Percentiles rank a stretch among this genome's conserved stretches.
Conservation (phyloP, 2,797 vertebrate genomes). For the Simalia tracyae region DNA sequence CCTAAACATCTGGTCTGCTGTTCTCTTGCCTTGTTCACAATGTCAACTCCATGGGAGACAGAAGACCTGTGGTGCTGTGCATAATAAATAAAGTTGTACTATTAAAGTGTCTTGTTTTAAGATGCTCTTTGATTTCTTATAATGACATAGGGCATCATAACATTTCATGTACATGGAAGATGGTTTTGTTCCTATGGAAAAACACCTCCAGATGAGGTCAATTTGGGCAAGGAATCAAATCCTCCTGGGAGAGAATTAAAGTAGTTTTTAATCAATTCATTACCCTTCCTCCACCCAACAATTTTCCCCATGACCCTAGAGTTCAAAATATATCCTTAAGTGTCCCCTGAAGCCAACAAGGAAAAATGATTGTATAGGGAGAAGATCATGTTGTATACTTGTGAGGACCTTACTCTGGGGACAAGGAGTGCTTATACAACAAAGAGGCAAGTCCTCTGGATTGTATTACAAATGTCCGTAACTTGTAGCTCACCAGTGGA, state of each 20-base stretch:
- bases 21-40: constrained; percentile 14
- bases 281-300: neutral
- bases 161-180: neutral
- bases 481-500: neutral
- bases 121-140: constrained; percentile 6
- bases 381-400: neutral
- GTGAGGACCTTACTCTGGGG: neutral
- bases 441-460: neutral
- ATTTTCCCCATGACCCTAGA: neutral
- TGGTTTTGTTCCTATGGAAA: neutral
- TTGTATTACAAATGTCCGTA: neutral
- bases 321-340: neutral
- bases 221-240: neutral
- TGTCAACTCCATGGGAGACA: constrained; percentile 6
- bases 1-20: neutral
- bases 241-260: neutral
- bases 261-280: neutral
- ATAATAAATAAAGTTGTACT: neutral
- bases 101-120: constrained; percentile 10
- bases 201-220: neutral
- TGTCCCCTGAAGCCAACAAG: neutral
- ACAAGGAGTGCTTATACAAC: neutral
- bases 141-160: neutral
- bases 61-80: neutral
- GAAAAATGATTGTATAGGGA: no score